Evolutionary conservation across 2,113 vertebrate species (phyloP).

Genomic region (Siniperca knerii): DNA sequence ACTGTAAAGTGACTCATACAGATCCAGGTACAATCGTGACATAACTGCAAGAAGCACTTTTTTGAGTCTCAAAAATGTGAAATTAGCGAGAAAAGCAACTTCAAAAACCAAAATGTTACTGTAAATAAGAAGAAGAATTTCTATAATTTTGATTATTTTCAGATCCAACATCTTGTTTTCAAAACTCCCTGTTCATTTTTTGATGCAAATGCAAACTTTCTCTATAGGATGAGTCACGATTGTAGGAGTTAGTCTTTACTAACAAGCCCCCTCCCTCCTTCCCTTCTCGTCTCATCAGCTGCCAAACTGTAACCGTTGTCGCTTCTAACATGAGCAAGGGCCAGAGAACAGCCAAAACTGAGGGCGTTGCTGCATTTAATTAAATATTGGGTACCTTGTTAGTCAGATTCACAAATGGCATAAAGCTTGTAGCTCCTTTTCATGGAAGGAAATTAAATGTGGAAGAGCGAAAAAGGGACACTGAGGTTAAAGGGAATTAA

Average conservation of each 20-base stretch:
- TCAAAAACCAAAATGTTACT: neutral
- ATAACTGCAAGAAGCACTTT: neutral
- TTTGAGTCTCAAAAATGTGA: neutral
- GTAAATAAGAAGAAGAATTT: neutral
- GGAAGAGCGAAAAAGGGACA: neutral
- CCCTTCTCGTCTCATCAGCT: constrained; percentile 13
- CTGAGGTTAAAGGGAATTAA: neutral
- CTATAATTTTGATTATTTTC: neutral
- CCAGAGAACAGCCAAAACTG: constrained; percentile 11
- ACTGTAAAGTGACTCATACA: constrained; percentile 21
- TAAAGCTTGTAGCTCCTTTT: neutral
- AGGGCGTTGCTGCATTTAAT: neutral
- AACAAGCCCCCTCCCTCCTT: constrained; percentile 4
- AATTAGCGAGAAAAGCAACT: neutral
- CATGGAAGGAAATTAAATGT: neutral
- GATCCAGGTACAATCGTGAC: neutral
- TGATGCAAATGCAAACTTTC: constrained; percentile 20
- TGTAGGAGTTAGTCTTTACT: constrained; percentile 15
- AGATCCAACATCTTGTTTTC: neutral
- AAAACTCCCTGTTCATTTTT: neutral
- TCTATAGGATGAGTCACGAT: neutral
- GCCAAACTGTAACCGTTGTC: constrained; percentile 12
- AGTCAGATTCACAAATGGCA: constrained; percentile 26
- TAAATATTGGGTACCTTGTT: constrained; percentile 14
- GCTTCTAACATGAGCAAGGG: constrained; percentile 9